Base-by-base conservation (phyloP, 2,113 vertebrate genomes). In the Gymnarchus niloticus region DNA sequence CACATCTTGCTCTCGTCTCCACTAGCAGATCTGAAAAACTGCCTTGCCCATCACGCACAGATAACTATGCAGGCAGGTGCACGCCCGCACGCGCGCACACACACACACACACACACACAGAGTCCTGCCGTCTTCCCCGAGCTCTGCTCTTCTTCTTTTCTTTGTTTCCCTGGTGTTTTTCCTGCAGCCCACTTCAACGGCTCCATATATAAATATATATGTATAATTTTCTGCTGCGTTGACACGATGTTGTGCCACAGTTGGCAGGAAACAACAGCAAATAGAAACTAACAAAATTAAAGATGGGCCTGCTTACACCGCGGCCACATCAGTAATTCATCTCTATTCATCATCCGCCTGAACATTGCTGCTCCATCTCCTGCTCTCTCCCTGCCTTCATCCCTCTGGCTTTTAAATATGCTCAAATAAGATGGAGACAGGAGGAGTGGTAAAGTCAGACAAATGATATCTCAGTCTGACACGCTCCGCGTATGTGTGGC, bases 311-410 rank as follows among this genome's bases (percentile, higher is more conserved):
- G 6, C 49, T 52, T 56, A 54, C 28, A 82, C 14, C 44, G n/a
- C 1, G 80, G 51, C 49, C 80, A 41, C 25, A 21, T 82, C 80
- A 82, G 80, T 33, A 54, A 82, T 82, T 85, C 57, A 78, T 88
- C 37, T 81, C 76, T 88, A 33, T 56, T 85, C 81, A 86, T 57
- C 3, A 78, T 80, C 41, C 84, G 19, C 54, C 65, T 33, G 41
- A 52, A 17, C 21, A 17, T 46, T 9, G 1, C 41, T 54, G 52
- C 33, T 51, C 57, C 12, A 23, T 49, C 56, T 23, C 37, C 44
- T 9, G 4, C 83, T 14, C 56, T 65, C 41, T 28, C 21, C 10
- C 12, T 57, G 14, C 41, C 54, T 44, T 33, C 54, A 23, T 69
- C 83, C 37, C 9, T 25, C 41, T 41, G 33, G 19, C 12, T 84